Conservation (phyloP, 2,797 vertebrate species). For the Melanotaenia boesemani region DNA sequence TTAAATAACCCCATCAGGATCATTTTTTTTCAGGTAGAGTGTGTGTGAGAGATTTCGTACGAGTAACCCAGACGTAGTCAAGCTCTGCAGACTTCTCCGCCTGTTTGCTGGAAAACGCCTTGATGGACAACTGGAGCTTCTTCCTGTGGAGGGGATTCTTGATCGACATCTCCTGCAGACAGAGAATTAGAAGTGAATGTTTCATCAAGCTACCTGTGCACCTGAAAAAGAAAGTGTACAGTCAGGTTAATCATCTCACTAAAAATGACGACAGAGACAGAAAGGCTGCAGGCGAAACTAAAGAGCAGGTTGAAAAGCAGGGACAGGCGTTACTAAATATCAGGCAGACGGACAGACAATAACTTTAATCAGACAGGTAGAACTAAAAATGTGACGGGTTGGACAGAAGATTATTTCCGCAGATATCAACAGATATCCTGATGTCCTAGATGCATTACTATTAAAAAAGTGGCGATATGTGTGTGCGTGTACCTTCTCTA, state of each 20-base stretch:
- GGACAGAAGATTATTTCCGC: conserved; percentile 13
- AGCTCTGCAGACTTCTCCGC: conserved; percentile 91
- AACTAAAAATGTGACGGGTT: conserved; percentile 33
- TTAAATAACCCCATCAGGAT: rapidly evolving
- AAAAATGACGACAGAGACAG: conserved; percentile 1
- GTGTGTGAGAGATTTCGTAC: conserved; percentile 71
- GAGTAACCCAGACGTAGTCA: conserved; percentile 95
- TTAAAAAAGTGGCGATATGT: neutral
- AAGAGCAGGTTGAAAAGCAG: conserved; percentile 41
- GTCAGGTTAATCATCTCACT: conserved; percentile 2
- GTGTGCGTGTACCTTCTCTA: conserved; percentile 90
- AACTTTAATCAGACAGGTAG: conserved; percentile 56
- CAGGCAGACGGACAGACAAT: conserved; percentile 28
- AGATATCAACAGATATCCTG: conserved; percentile 3
- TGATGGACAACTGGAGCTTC: conserved; percentile 92
- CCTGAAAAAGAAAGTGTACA: neutral
- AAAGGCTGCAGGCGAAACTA: conserved; percentile 51
- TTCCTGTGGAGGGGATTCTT: conserved; percentile 96
- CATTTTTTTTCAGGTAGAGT: neutral
- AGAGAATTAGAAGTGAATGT: neutral
- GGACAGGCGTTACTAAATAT: conserved; percentile 49
- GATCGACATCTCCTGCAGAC: conserved; percentile 88
- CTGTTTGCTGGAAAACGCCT: conserved; percentile 85
- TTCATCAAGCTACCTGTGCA: neutral
- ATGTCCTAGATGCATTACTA: neutral